Evolutionary conservation across 2,888 invertebrate species (phyloP).

Genomic region (Erannis defoliaria): DNA sequence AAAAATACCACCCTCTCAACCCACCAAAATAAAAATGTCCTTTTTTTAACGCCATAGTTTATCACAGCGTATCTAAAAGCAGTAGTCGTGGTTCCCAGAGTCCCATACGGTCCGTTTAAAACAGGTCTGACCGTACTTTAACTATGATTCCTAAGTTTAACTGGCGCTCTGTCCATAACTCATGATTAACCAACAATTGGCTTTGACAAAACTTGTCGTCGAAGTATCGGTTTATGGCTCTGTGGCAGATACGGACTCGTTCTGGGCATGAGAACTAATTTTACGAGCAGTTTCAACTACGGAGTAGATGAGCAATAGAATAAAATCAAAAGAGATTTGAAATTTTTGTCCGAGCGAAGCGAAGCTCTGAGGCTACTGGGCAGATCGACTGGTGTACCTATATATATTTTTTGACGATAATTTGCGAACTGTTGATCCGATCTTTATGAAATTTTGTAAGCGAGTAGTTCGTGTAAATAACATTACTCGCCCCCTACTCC

Average conservation of each 20-base stretch:
- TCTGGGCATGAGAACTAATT: conserved; percentile 47
- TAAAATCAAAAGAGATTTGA: neutral
- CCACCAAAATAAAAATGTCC: neutral
- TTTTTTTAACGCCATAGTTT: neutral
- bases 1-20: no score
- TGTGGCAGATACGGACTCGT: conserved; percentile 34
- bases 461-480: no score
- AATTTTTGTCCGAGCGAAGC: no score
- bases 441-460: no score
- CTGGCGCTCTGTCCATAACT: conserved; percentile 28
- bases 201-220: conserved; percentile 37
- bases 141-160: conserved; percentile 15
- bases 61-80: neutral
- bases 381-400: no score
- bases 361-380: no score
- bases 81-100: conserved; percentile 16
- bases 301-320: conserved; percentile 3
- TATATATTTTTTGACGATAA: no score
- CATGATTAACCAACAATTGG: conserved; percentile 36
- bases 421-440: no score
- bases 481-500: no score
- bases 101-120: conserved; percentile 5
- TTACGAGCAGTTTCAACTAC: conserved; percentile 35
- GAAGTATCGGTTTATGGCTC: conserved; percentile 39
- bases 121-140: conserved; percentile 22